phyloP scores from a whole-genome alignment of 2,888 invertebrate genomes.

The Phyllotreta cruciferae region DNA sequence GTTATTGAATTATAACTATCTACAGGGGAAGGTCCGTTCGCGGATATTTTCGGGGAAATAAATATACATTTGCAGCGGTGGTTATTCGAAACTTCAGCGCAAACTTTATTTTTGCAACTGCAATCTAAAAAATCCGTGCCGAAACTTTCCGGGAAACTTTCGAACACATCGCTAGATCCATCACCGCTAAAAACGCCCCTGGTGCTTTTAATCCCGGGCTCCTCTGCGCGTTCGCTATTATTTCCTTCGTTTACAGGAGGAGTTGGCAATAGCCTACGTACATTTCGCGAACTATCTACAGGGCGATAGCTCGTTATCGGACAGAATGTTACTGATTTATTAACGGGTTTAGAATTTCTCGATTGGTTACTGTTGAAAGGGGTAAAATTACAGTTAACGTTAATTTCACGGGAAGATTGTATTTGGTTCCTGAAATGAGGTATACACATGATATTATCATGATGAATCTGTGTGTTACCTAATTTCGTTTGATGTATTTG shows the following conservation, averaged over 20 bases:
- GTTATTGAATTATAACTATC: neutral
- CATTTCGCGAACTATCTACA: conserved; percentile 16
- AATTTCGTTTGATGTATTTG: neutral
- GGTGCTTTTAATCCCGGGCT: conserved; percentile 20
- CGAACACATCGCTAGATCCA: conserved; percentile 29
- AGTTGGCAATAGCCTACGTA: conserved; percentile 30
- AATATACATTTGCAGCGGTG: neutral
- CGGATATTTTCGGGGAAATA: too few relatives aligned
- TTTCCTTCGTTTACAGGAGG: conserved; percentile 17
- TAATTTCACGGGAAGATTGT: too few relatives aligned
- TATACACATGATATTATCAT: too few relatives aligned
- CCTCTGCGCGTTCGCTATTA: neutral
- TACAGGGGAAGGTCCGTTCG: neutral
- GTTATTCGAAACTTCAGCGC: neutral
- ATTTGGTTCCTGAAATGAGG: too few relatives aligned
- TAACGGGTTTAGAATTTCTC: neutral
- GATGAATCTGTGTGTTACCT: neutral
- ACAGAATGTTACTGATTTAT: conserved; percentile 30
- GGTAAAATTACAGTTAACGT: too few relatives aligned
- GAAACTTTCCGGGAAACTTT: conserved; percentile 31
- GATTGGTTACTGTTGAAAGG: neutral
- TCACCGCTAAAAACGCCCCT: conserved; percentile 33
- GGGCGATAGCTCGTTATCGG: conserved; percentile 29
- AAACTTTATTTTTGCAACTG: conserved; percentile 32
- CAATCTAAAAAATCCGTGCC: conserved; percentile 39